Conservation (phyloP, 2,797 vertebrate genomes). For the Aeoliscus strigatus region DNA sequence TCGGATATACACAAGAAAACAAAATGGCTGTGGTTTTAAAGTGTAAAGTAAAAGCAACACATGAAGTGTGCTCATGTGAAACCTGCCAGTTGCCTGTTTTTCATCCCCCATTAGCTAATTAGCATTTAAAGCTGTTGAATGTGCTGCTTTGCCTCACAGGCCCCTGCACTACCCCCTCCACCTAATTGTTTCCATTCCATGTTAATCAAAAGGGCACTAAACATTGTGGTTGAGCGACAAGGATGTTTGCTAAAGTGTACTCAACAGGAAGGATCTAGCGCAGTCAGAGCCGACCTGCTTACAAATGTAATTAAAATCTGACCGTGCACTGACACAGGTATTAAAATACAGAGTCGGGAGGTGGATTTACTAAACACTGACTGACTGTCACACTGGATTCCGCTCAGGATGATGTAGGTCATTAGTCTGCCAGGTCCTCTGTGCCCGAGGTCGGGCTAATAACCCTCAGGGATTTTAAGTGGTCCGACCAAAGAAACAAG, state of each 20-base stretch:
- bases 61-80: slow-evolving; percentile 56
- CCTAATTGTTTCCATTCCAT: slow-evolving; percentile 70
- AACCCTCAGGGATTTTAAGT: slow-evolving; percentile 39
- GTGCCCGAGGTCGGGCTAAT: slow-evolving; percentile 20
- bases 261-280: slow-evolving; percentile 55
- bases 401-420: slow-evolving; percentile 5
- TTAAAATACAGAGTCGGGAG: slow-evolving; percentile 26
- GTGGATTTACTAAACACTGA: slow-evolving; percentile 34
- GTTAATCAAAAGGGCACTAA: slow-evolving; percentile 73
- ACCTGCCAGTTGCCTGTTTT: slow-evolving; percentile 56
- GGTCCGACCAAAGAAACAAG: slow-evolving; percentile 17
- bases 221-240: slow-evolving; percentile 56
- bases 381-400: slow-evolving; percentile 10
- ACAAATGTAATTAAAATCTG: slow-evolving; percentile 44
- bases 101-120: slow-evolving; percentile 76
- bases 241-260: slow-evolving; percentile 47
- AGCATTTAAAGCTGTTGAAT: slow-evolving; percentile 75
- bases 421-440: slow-evolving; percentile 13
- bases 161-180: no score
- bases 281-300: slow-evolving; percentile 29
- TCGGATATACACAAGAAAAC: slow-evolving; percentile 35
- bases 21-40: slow-evolving; percentile 65
- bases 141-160: slow-evolving; percentile 52
- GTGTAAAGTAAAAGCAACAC: slow-evolving; percentile 46
- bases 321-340: slow-evolving; percentile 21